These are phyloP conservation scores for Microplitis manilae DNA, from an alignment of 2,888 invertebrate species.

Conservation along the genomic window DNA sequence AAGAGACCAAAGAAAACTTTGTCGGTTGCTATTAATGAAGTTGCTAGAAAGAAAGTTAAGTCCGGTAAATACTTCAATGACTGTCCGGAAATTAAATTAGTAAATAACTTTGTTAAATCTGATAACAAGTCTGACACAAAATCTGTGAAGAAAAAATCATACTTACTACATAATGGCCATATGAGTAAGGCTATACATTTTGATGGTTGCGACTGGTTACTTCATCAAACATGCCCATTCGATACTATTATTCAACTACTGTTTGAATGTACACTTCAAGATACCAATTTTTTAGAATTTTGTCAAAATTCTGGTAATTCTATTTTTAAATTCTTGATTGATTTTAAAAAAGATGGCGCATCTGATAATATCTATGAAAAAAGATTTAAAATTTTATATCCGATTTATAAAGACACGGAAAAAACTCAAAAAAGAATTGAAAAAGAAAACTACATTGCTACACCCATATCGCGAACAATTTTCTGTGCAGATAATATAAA, in stretches of 20 bases:
- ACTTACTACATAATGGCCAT: constrained; percentile 1
- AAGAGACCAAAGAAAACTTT: background rate
- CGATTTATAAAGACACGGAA: constrained; percentile 2
- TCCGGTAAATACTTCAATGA: constrained; percentile 9
- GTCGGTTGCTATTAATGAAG: background rate
- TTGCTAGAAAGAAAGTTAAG: background rate
- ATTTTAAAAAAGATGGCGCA: background rate
- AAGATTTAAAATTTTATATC: constrained; percentile 11
- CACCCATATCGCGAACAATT: constrained; percentile 13
- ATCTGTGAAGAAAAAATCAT: background rate
- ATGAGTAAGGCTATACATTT: background rate
- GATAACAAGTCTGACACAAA: background rate
- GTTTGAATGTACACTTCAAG: constrained; percentile 9
- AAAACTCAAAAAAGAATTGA: background rate
- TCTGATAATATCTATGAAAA: background rate
- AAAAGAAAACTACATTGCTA: constrained; percentile 12
- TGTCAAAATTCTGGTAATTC: background rate
- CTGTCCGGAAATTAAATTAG: constrained; percentile 5
- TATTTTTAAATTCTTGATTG: constrained; percentile 12
- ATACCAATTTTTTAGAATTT: background rate
- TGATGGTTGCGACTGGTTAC: constrained; percentile 12
- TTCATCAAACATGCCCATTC: background rate
- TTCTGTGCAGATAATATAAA: constrained; percentile 6
- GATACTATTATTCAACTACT: background rate
- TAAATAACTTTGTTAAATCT: background rate